Evolutionary conservation across 2,797 vertebrate genomes (phyloP), one percentile per base, ranked within the genome.

Genomic region (Pseudopleuronectes americanus): DNA sequence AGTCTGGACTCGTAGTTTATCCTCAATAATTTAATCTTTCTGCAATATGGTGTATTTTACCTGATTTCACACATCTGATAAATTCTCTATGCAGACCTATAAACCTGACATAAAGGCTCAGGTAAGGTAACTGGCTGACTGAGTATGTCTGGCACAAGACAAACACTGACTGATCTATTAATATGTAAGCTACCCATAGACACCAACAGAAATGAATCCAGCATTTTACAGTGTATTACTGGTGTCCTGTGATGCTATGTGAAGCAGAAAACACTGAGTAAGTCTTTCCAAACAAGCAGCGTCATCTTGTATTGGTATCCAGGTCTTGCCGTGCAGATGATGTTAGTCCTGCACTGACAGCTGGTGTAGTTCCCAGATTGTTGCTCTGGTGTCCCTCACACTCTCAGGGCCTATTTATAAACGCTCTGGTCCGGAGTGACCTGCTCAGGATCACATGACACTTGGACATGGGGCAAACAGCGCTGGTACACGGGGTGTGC

Each of bases 351-450:
- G 65, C 54, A 83, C n/a, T 56, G 68, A 80, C 87, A 90, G 86
- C 85, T 89, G 89, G 54, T 81, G 61, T 74, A 65, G 80, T 80
- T 79, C 80, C 76, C 67, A 86, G 74, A 84, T 81, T 77, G 80
- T 84, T 86, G 68, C 77, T 76, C 63, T 64, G 71, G 79, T 87
- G 72, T 86, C 83, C 78, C 57, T 77, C 78, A 75, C 56, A 82
- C 80, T 76, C 87, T 78, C 33, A 14, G 68, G 72, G 41, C 66
- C 90, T 94, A 93, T 94, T 94, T 93, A 84, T 93, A 95, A 84
- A 89, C 16, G 4, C 80, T 79, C 57, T 60, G 61, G 52, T 57
- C 58, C 43, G 57, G 71, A 64, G 75, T 72, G 83, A 84, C 65
- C 86, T 63, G 83, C 66, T 75, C 71, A 77, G 81, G 90, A 86